Evolutionary conservation across 2,797 vertebrate species (phyloP), one percentile per base, ranked within the genome.

Genomic region (Pangasius mekongensis): DNA sequence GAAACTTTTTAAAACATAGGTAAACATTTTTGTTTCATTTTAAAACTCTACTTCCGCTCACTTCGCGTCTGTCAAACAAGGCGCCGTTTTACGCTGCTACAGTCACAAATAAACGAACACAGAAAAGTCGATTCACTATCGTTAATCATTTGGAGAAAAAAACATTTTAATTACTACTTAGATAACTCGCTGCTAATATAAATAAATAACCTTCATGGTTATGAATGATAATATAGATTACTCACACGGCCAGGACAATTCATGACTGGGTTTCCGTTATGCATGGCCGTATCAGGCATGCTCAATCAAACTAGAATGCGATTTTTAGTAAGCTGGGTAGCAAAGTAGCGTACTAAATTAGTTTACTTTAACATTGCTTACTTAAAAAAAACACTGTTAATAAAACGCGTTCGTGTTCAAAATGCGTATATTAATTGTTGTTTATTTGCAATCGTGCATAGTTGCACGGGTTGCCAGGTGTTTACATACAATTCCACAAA

Each of bases 31-130:
- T 14, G 60, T 36, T 54, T 56, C 78, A 86, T 86, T 83, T 89
- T 74, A 86, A 86, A 81, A 16, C 2, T 24, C 22, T 22, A 73
- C 84, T 90, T 89, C 89, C 78, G 85, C 36, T 30, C n/a, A 54
- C n/a, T 69, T 71, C 11, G 0, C 91, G 90, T 94, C 86, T 91
- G 92, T 95, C 93, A 95, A 91, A 92, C 86, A 64, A 87, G 76
- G 89, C 94, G 91, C 89, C 85, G 82, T 83, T 89, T 86, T 39
- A 33, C 10, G 3, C 11, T 16, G 58, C 33, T 13, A 64, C 92
- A 96, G 96, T 90, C 96, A 85, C 27, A 89, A 94, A 39, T 10
- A 82, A 86, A 93, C 93, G 91, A 94, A 0, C 91, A 0, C 92
- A 64, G 94, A 95, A 85, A 54, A 49, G 39, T 90, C 81, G 86